Percentiles rank a stretch among this genome's conserved stretches.
Conservation (phyloP, 2,113 vertebrate species). For the Peromyscus californicus region DNA sequence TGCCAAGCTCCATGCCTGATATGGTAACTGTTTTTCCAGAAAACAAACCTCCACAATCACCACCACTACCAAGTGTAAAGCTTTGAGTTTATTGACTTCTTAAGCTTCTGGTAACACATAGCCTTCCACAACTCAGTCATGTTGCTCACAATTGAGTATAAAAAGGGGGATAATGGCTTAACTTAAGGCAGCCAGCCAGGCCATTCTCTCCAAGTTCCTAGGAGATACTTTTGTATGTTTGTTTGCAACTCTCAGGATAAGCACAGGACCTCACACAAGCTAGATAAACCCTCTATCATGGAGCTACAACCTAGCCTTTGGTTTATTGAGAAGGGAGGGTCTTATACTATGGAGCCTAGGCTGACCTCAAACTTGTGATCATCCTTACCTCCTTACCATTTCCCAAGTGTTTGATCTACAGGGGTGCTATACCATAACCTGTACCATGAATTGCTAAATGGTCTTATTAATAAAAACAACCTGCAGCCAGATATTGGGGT, state of each 20-base stretch:
- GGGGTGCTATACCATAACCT: neutral
- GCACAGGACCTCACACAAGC: neutral
- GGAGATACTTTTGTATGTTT: neutral
- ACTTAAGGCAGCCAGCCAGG: neutral
- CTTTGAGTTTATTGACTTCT: neutral
- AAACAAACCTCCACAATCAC: neutral
- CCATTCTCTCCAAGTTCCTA: neutral
- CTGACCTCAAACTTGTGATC: neutral
- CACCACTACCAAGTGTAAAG: neutral
- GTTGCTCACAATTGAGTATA: neutral
- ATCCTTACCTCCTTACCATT: neutral
- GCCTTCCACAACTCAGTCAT: neutral
- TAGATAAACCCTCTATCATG: too few species aligned
- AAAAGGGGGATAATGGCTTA: neutral
- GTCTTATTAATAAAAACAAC: too few species aligned
- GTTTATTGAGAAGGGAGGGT: neutral
- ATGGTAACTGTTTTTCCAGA: neutral
- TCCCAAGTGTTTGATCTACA: neutral
- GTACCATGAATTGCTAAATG: too few species aligned
- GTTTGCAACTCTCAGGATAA: neutral
- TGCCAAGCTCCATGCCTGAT: too few species aligned
- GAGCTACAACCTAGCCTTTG: neutral
- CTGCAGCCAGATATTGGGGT: too few species aligned
- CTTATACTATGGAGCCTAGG: neutral
- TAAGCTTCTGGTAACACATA: neutral